Conservation (phyloP, 2,888 invertebrate genomes). For the Drosophila aldrichi region DNA sequence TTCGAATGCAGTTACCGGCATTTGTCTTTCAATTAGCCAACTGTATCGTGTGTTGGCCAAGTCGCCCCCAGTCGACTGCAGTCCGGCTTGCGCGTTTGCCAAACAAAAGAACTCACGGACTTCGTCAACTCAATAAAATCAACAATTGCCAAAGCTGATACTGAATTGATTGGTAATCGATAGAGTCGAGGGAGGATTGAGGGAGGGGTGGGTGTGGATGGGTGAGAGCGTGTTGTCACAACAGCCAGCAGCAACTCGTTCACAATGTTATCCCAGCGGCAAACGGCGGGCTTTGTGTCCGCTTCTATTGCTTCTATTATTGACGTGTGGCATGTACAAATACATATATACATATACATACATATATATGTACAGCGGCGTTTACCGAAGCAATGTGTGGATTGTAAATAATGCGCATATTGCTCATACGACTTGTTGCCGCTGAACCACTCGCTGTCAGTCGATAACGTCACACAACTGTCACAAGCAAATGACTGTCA, state of each 20-base stretch:
- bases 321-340: conserved; percentile 75
- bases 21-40: conserved; percentile 42
- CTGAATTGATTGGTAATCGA: conserved; percentile 76
- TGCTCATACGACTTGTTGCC: conserved; percentile 78
- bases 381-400: conserved; percentile 53
- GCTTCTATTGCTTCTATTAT: conserved; percentile 47
- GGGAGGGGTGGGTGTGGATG: neutral
- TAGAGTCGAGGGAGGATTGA: conserved; percentile 32
- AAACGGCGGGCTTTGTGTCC: conserved; percentile 23
- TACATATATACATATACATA: too few species aligned
- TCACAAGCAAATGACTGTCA: conserved; percentile 13
- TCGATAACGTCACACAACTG: conserved; percentile 11
- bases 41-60: neutral
- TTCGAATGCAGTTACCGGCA: neutral
- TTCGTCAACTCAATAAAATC: conserved; percentile 63
- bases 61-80: too few species aligned
- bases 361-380: conserved; percentile 54
- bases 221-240: neutral
- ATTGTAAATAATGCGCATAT: conserved; percentile 72
- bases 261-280: conserved; percentile 16
- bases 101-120: conserved; percentile 11
- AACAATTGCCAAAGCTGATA: conserved; percentile 66
- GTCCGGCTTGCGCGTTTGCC: neutral
- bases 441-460: conserved; percentile 19
- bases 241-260: conserved; percentile 38